These are phyloP conservation scores for Amblyornis subalaris DNA, from an alignment of 2,113 vertebrate genomes.

Conservation along the genomic window DNA sequence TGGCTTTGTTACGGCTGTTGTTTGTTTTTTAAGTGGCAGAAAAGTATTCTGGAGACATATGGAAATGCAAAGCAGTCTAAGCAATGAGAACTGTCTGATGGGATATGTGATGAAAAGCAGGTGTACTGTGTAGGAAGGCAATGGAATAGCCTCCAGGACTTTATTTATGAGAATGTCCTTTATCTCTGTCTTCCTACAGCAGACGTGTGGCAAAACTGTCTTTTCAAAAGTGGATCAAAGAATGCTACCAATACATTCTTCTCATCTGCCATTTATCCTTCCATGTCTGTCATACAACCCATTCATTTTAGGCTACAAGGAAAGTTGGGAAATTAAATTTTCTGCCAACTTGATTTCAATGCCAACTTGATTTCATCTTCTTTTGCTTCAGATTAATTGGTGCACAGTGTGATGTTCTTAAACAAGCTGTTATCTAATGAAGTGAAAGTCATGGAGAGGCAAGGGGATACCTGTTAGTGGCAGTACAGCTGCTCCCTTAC, in stretches of 20 bases:
- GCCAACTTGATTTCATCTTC: neutral
- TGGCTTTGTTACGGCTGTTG: neutral
- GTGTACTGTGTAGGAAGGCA: conserved; percentile 7
- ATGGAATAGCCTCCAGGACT: neutral
- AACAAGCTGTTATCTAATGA: neutral
- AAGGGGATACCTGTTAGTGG: neutral
- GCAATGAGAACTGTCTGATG: neutral
- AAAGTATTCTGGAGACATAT: conserved; percentile 12
- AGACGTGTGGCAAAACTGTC: neutral
- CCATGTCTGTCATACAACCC: neutral
- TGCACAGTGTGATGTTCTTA: neutral
- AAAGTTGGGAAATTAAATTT: conserved; percentile 8
- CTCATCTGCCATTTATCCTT: neutral
- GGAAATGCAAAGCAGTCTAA: conserved; percentile 1
- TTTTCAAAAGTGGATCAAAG: neutral
- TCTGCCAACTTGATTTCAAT: neutral
- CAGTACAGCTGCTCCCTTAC: neutral
- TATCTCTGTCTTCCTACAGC: neutral
- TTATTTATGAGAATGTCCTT: conserved; percentile 18
- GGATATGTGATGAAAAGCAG: conserved; percentile 19
- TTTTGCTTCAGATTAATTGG: neutral
- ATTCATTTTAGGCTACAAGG: neutral
- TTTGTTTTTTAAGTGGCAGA: conserved; percentile 5
- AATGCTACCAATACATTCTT: neutral
- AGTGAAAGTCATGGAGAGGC: neutral